Evolutionary conservation across 2,797 vertebrate species (phyloP), one percentile per base, ranked within the genome.

Genomic region (Phylloscopus collybita): DNA sequence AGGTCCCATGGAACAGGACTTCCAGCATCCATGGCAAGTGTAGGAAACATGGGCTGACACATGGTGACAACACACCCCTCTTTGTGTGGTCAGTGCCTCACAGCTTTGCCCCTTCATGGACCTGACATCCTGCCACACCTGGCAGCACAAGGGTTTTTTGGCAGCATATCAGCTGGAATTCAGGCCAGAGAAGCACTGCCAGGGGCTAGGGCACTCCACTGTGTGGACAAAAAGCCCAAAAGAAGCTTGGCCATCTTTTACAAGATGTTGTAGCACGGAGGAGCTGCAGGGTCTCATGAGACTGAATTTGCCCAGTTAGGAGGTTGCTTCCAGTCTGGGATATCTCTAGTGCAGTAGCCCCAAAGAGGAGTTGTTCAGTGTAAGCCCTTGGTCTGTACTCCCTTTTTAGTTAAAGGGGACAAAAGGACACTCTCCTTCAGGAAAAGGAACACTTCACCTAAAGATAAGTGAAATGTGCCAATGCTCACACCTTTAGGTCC

Each of bases 31-130:
- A 2, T 25, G 13, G 15, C 45, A 56, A 56, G 13, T 18, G 32
- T 13, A 73, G 81, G 80, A 29, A 40, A 62, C 57, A 29, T 13
- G 60, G 32, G 29, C 20, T 53, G 65, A 6, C 44, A 51, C 54
- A 8, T 0, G 1, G 30, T 60, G 85, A 44, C 27, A 78, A 11
- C 2, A 6, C 18, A 36, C 6, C 12, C 25, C 30, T 0, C 0
- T 70, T 23, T 44, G 29, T 8, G 7, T 29, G 65, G 25, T 49
- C 73, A 76, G 42, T 32, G 74, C 36, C 56, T 49, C 70, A 16
- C 60, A 88, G 83, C 49, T 54, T 67, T 88, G 49, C 23, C 51
- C 27, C 72, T 44, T 10, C 25, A 18, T 20, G 21, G 30, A 7
- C 18, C 80, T 64, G 70, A 27, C 34, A 45, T 45, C 65, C 23